phyloP scores from a whole-genome alignment of 1,140 invertebrate genomes.

The Anastatus disparis region DNA sequence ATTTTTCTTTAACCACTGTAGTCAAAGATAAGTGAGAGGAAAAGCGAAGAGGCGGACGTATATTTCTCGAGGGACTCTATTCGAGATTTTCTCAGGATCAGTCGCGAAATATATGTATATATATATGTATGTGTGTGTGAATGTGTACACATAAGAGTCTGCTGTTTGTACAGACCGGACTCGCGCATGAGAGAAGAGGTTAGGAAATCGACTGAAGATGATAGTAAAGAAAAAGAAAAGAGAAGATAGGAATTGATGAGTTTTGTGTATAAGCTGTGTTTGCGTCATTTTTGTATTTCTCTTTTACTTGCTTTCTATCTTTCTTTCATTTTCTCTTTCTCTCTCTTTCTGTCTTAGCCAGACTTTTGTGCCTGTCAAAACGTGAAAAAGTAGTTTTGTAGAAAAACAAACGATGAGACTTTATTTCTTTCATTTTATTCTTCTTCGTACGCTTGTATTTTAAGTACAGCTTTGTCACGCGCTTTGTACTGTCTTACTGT shows the following conservation, averaged over 20 bases:
- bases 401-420: too few relatives aligned
- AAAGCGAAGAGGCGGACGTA: conserved; percentile 35
- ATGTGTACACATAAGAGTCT: neutral
- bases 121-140: neutral
- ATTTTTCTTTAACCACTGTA: neutral
- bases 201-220: conserved; percentile 14
- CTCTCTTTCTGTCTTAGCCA: neutral
- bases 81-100: conserved; percentile 33
- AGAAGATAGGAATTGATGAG: conserved; percentile 23
- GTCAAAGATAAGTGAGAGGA: conserved; percentile 25
- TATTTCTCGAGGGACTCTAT: conserved; percentile 36
- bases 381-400: too few relatives aligned
- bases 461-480: too few relatives aligned
- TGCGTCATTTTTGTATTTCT: too few relatives aligned
- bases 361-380: too few relatives aligned
- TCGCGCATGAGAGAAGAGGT: conserved; percentile 1
- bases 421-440: too few relatives aligned
- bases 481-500: too few relatives aligned
- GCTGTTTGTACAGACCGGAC: neutral
- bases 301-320: neutral
- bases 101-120: neutral
- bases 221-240: neutral
- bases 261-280: conserved; percentile 3
- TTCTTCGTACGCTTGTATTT: too few relatives aligned
- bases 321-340: neutral